phyloP scores from a whole-genome alignment of 2,113 vertebrate species.

The Scomber colias region DNA sequence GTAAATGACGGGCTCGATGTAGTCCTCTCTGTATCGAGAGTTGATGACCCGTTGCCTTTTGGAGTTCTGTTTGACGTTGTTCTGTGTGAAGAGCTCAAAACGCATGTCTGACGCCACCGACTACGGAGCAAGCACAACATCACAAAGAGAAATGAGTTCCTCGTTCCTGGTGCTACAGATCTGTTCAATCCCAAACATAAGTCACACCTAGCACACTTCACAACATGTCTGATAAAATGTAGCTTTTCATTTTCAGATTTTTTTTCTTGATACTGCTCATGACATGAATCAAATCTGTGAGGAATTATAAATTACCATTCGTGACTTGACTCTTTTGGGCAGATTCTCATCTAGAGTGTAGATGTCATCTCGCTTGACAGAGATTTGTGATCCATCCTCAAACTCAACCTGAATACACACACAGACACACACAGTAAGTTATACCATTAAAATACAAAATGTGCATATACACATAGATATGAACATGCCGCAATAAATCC shows the following conservation, averaged over 20 bases:
- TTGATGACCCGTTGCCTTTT: conserved; percentile 97
- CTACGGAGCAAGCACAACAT: conserved; percentile 73
- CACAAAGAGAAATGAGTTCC: background rate
- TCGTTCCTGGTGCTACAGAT: too few species aligned
- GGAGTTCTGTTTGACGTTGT: conserved; percentile 92
- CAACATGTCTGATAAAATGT: background rate
- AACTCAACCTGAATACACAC: conserved; percentile 91
- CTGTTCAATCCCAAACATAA: background rate
- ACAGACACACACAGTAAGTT: background rate
- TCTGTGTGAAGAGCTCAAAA: conserved; percentile 94
- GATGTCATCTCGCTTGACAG: conserved; percentile 95
- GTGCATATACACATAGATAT: too few species aligned
- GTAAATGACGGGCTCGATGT: conserved; percentile 95
- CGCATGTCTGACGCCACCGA: conserved; percentile 99
- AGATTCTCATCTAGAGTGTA: conserved; percentile 95
- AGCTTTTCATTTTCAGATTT: too few species aligned
- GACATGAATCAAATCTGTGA: background rate
- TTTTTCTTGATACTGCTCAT: background rate
- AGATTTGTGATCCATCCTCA: conserved; percentile 95
- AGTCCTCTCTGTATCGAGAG: conserved; percentile 96
- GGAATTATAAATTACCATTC: conserved; percentile 85
- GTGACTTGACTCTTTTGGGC: conserved; percentile 95
- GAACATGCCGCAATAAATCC: background rate
- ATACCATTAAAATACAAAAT: background rate
- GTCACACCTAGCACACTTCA: too few species aligned